Percentiles rank a stretch among this genome's conserved stretches.
Conservation (phyloP, 2,888 invertebrate genomes). For the Notocelia uddmanniana region DNA sequence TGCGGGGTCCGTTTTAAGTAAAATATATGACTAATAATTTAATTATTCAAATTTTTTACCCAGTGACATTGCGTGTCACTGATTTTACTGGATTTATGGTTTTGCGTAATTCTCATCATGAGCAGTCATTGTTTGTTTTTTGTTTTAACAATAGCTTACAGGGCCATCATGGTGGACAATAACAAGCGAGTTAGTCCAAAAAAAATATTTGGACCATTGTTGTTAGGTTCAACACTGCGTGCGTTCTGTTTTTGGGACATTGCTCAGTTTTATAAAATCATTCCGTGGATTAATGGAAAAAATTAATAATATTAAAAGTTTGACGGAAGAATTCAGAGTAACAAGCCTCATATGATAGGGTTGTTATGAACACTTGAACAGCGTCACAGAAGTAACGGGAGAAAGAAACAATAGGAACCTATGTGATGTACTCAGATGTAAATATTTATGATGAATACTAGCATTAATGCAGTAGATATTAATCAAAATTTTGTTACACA, state of each 20-base stretch:
- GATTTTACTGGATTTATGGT: constrained; percentile 9
- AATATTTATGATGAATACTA: background rate
- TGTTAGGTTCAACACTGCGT: background rate
- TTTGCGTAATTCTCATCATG: constrained; percentile 4
- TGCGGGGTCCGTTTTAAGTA: no score
- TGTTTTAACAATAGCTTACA: constrained; percentile 9
- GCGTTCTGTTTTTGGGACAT: background rate
- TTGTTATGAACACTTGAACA: no score
- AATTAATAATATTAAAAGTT: no score
- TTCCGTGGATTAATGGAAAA: background rate
- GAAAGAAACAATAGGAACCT: background rate
- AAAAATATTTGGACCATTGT: constrained; percentile 23
- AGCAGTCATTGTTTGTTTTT: background rate
- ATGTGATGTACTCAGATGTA: background rate
- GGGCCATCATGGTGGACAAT: constrained; percentile 7
- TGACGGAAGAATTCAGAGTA: background rate
- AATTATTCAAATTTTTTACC: background rate
- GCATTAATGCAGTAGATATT: background rate
- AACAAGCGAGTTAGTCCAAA: constrained; percentile 8
- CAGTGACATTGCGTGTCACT: background rate
- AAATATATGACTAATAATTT: background rate
- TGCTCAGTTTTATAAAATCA: background rate
- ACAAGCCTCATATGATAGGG: background rate
- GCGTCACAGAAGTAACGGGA: background rate
- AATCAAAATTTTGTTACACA: constrained; percentile 51